Evolutionary conservation across 2,797 vertebrate species (phyloP), one percentile per base, ranked within the genome.

Genomic region (Sebastes elongatus): DNA sequence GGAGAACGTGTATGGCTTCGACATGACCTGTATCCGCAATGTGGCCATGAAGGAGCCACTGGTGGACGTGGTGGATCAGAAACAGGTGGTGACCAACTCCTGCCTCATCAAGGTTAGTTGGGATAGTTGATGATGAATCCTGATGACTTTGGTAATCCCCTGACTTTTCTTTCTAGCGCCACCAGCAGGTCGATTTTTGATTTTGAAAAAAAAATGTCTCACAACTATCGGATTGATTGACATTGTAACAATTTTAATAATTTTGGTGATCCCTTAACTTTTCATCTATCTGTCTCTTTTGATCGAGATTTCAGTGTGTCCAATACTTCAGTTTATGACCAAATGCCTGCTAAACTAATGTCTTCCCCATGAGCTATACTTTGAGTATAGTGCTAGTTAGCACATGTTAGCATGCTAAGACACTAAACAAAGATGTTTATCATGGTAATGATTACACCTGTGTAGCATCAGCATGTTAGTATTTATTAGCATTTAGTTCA

Each of bases 1-100:
- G 98, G 98, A 99, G 95, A 99, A 99, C 2, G 98, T 99, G 69
- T 99, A 99, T 23, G 98, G 98, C 83, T 99, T 99, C 92, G 98
- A 99, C 95, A 99, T 99, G 98, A 99, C 97, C 83, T 99, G 98
- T 78, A 99, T 99, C 89, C 96, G 98, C 35, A 98, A 99, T 2
- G 98, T 99, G 80, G 98, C 98, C 84, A 98, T 99, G 95, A 99
- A 96, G 95, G 98, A 99, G 78, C 98, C 98, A 0, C 91, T 99
- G 93, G 98, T 99, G 94, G 98, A 99, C 84, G 95, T 98, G 8
- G 98, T 99, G 94, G 98, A 99, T 84, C 94, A 96, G 74, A 99
- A 99, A 94, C 98, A 99, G 95, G 97, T 99, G 95, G 98, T 99
- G 95, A 98, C 98, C 93, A 99, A 97, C 71, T 94, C 97, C 93